phyloP scores from a whole-genome alignment of 2,888 invertebrate genomes.

The Hemaris fuciformis region DNA sequence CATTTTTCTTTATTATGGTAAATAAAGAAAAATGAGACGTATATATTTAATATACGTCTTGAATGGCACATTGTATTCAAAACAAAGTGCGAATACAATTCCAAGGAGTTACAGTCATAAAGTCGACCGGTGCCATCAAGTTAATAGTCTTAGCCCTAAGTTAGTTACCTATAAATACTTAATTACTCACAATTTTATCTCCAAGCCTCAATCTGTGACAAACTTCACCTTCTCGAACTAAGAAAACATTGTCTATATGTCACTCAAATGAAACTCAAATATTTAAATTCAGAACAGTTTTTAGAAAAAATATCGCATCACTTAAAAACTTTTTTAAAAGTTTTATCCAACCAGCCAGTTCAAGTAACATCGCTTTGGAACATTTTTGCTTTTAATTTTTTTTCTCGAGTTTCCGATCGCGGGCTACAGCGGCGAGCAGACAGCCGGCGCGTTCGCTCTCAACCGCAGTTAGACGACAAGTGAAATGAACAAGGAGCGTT shows the following conservation, averaged over 20 bases:
- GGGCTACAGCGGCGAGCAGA: conserved; percentile 26
- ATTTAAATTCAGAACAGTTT: conserved; percentile 22
- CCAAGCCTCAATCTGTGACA: conserved; percentile 22
- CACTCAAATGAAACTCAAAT: conserved; percentile 24
- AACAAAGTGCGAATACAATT: neutral
- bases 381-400: conserved; percentile 40
- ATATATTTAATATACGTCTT: too few relatives aligned
- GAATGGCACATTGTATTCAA: neutral
- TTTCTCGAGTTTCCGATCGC: conserved; percentile 34
- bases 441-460: conserved; percentile 49
- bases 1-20: too few relatives aligned
- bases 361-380: conserved; percentile 49
- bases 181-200: conserved; percentile 14
- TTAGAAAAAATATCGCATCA: conserved; percentile 25
- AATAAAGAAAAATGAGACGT: too few relatives aligned
- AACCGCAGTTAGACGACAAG: conserved; percentile 53
- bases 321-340: conserved; percentile 24
- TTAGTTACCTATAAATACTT: neutral
- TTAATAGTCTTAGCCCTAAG: neutral
- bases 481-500: conserved; percentile 53
- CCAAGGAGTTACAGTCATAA: neutral
- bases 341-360: conserved; percentile 20
- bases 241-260: conserved; percentile 16
- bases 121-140: neutral
- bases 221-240: conserved; percentile 13